These are phyloP conservation scores for Rhyzopertha dominica DNA, from an alignment of 1,140 invertebrate genomes.

Conservation along the genomic window DNA sequence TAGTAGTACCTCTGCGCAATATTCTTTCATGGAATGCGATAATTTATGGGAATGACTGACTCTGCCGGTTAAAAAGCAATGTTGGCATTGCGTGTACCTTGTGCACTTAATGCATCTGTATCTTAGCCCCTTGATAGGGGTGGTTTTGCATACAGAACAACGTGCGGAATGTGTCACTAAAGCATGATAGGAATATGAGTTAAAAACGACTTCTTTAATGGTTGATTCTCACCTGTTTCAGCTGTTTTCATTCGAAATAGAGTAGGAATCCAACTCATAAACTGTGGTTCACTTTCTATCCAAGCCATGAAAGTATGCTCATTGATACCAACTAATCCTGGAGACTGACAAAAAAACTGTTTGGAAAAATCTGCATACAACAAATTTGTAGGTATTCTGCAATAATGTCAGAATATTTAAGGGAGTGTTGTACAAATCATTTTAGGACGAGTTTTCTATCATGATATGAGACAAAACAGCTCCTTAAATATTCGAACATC, in stretches of 20 bases:
- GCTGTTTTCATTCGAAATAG: conserved; percentile 50
- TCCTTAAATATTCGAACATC: neutral
- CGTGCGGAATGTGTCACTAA: conserved; percentile 49
- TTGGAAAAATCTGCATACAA: no score
- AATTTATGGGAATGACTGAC: conserved; percentile 64
- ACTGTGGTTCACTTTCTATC: conserved; percentile 51
- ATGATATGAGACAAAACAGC: no score
- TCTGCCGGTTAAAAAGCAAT: conserved; percentile 69
- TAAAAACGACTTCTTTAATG: conserved; percentile 8
- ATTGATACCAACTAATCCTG: conserved; percentile 46
- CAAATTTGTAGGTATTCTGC: no score
- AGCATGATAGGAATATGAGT: conserved; percentile 7
- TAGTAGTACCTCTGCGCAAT: conserved; percentile 49
- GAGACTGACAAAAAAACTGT: conserved; percentile 38
- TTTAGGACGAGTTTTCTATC: no score
- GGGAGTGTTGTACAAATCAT: no score
- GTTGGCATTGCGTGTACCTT: conserved; percentile 69
- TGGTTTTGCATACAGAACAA: conserved; percentile 51
- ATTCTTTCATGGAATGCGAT: conserved; percentile 69
- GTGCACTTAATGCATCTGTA: conserved; percentile 71
- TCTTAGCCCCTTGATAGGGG: conserved; percentile 50
- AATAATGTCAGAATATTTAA: no score
- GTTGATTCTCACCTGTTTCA: conserved; percentile 44
- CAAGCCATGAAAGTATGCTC: conserved; percentile 50
- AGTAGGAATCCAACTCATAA: conserved; percentile 53